Evolutionary conservation across 2,113 vertebrate species (phyloP).

Genomic region (Larimichthys polyactis): DNA sequence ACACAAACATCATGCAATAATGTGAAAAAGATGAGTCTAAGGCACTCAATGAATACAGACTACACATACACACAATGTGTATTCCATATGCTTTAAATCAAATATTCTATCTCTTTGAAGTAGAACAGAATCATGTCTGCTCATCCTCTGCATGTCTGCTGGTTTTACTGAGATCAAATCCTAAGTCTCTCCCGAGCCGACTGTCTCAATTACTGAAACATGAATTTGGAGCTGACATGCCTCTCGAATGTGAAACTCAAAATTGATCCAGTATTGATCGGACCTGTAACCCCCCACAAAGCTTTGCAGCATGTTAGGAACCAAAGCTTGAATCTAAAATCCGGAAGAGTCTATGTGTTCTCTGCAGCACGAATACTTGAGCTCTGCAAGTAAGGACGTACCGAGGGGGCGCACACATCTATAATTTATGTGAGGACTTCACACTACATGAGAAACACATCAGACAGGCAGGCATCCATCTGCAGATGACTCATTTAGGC

Average conservation of each 20-base stretch:
- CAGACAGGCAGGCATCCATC: slow-evolving; percentile 64
- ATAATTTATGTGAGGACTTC: slow-evolving; percentile 75
- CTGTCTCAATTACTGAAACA: slow-evolving; percentile 23
- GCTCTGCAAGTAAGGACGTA: not conserved
- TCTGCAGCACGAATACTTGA: slow-evolving; percentile 58
- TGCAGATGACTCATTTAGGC: slow-evolving; percentile 52
- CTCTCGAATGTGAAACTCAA: slow-evolving; percentile 19
- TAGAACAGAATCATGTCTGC: not conserved
- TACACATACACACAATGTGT: not conserved
- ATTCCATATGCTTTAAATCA: not conserved
- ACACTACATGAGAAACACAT: slow-evolving; percentile 77
- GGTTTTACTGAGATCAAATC: slow-evolving; percentile 5
- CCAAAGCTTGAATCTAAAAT: slow-evolving; percentile 23
- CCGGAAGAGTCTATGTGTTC: slow-evolving; percentile 17
- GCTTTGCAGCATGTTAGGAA: slow-evolving; percentile 13
- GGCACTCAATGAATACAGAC: not conserved
- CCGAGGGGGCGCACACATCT: slow-evolving; percentile 47
- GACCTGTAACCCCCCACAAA: not conserved
- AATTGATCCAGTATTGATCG: slow-evolving; percentile 49
- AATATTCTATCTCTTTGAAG: not conserved
- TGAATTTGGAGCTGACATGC: slow-evolving; percentile 15
- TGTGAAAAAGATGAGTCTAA: not conserved
- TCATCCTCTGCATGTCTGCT: not conserved
- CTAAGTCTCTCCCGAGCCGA: slow-evolving; percentile 14
- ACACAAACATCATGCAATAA: not conserved